Base-by-base conservation (phyloP, 2,797 vertebrate genomes). In the Chrysocyon brachyurus region DNA sequence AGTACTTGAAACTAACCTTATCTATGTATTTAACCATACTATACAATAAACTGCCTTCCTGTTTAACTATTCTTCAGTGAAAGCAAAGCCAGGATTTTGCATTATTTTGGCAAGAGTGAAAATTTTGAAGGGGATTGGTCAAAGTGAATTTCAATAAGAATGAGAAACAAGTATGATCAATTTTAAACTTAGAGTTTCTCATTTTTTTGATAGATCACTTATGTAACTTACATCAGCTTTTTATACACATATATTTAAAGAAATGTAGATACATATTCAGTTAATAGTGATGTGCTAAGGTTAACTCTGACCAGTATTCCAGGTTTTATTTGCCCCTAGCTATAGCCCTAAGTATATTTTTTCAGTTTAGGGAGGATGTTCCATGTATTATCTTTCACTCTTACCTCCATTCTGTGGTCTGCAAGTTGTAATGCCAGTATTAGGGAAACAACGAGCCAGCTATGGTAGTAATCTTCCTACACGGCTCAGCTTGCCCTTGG, bases 41-140 rank as follows among this genome's bases (percentile, higher is more conserved):
- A 19, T 92, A 57, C 26, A n/a, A 73, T 84, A 72, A 92, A 85
- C 40, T 81, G 4, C 12, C 28, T 91, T 28, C 28, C 22, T 79
- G 2, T 83, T 93, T 91, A 66, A 61, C 54, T 92, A 36, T 78
- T 96, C 36, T 61, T 73, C 63, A 21, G 64, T 91, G 63, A 87
- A 79, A 87, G 5, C 56, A 40, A 78, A 57, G 57, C 96, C 89
- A 19, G 64, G 70, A 87, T 96, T 97, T 97, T 88, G 85, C 0
- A 0, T 85, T 84, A 61, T 93, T 81, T 96, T 97, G 93, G 81
- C 78, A 98, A 94, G 96, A 94, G 81, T 31, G 89, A 97, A 96
- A 66, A 81, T 96, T 96, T 97, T 28, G 79, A 94, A 82, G 72
- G 82, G 75, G 77, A 26, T 68, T 91, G 15, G 90, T 94, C 10